Evolutionary conservation across 2,888 invertebrate species (phyloP), one percentile per base, ranked within the genome.

Genomic region (Ectropis crepuscularia): DNA sequence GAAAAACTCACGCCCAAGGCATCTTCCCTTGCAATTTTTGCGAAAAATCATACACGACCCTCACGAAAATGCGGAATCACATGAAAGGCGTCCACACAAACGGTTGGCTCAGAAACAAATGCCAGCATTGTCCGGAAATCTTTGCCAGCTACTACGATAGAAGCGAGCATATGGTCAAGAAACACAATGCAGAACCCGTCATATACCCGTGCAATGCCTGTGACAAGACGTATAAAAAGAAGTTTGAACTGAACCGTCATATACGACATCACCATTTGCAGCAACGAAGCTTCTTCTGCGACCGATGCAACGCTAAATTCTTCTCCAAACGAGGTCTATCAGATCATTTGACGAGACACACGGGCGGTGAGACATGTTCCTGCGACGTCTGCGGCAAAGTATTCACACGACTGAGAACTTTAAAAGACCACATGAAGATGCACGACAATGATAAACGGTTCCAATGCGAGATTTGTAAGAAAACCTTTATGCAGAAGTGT

Each of bases 11-110:
- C 73, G 89, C 87, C 2, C 90, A 89, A 46, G 92, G 93, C 6
- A 86, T 93, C 53, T 95, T 94, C 67, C 93, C 93, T 0, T 94
- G 94, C 73, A 87, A 87, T 12, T 90, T 81, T 49, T 94, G 94
- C 70, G 92, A 89, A 0, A 94, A 94, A 73, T 81, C 87, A 8
- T 94, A 94, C 75, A 93, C 94, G 5, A 92, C 94, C 0, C 71
- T 91, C 0, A 90, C 87, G 0, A 92, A 92, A 71, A 92, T 90
- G 62, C 74, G 87, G 0, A 90, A 92, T 54, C 92, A 92, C 67
- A 89, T 90, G 9, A 91, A 89, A 60, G 92, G 92, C 0, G 92
- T 92, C 0, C 92, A 92, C 61, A 89, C 83, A 0, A 88, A 90
- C 0, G 94, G 92, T 0, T 94, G 86, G 94, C 74, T 85, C 68